Percentiles rank a stretch among this genome's conserved stretches.
Evolutionary conservation across 2,888 invertebrate genomes (phyloP).

Genomic region (Drosophila ustulata): DNA sequence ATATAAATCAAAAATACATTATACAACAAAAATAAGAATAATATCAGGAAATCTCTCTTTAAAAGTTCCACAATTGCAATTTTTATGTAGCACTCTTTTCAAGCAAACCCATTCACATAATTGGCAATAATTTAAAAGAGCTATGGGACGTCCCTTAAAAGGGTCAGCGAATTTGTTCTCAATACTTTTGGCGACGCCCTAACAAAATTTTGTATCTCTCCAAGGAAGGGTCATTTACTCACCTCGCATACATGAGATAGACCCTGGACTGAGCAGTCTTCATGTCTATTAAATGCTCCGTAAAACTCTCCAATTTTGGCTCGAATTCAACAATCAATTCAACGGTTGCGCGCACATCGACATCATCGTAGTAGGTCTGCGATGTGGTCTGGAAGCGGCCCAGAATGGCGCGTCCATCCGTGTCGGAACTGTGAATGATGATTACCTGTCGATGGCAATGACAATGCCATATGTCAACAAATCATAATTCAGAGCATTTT

Average conservation of each 20-base stretch:
- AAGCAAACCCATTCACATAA: background rate
- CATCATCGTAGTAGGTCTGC: conserved; percentile 94
- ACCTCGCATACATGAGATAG: conserved; percentile 97
- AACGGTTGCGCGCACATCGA: conserved; percentile 96
- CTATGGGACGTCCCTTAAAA: background rate
- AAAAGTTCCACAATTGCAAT: background rate
- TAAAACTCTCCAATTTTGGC: conserved; percentile 94
- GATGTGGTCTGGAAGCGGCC: conserved; percentile 97
- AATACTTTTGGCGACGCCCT: conserved; percentile 1
- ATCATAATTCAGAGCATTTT: conserved; percentile 39
- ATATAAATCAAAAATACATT: background rate
- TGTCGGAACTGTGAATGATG: conserved; percentile 98
- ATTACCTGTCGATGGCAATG: conserved; percentile 87
- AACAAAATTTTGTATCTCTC: background rate
- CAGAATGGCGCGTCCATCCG: conserved; percentile 96
- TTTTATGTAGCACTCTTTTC: conserved; percentile 29
- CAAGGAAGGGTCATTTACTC: conserved; percentile 73
- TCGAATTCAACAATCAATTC: conserved; percentile 97
- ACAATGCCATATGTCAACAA: conserved; percentile 50
- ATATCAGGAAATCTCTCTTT: background rate
- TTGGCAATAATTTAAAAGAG: background rate
- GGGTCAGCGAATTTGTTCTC: background rate
- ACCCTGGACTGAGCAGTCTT: conserved; percentile 95
- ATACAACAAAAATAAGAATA: background rate
- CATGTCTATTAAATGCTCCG: conserved; percentile 92